Base-by-base conservation (phyloP, 2,888 invertebrate genomes). In the Laothoe populi region DNA sequence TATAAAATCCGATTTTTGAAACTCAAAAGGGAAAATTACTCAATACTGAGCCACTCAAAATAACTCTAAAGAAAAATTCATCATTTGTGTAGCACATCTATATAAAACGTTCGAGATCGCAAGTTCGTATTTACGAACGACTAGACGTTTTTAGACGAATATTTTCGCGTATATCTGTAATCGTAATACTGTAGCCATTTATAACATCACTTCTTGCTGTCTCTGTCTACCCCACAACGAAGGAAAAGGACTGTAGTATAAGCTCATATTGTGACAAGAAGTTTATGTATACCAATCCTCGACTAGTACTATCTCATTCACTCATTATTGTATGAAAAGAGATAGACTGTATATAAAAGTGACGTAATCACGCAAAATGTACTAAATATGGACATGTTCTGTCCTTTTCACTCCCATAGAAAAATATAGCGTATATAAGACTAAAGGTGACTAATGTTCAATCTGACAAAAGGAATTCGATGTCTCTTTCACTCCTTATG, bases 271-370 rank as follows among this genome's bases (percentile, higher is more conserved):
- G 13, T 1, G 1, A 38, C 38, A 38, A 38, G 13, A 38, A 38
- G 1, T 21, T 45, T 21, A 2, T 45, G 45, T 45, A 19, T 10
- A 45, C 19, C 3, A 21, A 31, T 38, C 10, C 0, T 19, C 26
- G 16, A 49, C 48, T 26, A 24, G 11, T 24, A 8, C 49, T 16
- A 16, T 49, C 49, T 49, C 26, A 31, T 49, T 49, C 31, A 16
- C 0, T 49, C 49, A 4, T 16, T 10, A 16, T 16, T n/a, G 16
- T n/a, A 31, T 16, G 5, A 16, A 49, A 16, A 49, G 49, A 10
- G 26, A 49, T 31, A 31, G 26, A 48, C 11, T 35, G 31, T 16
- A 42, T 16, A 8, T 44, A 19, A 19, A n/a, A 19, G 1, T n/a
- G 0, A 44, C 10, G 19, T 8, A 16, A 42, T 3, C n/a, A 42